Percentiles rank a stretch among this genome's conserved stretches.
Conservation (phyloP, 2,113 vertebrate genomes). For the Psephotus haematonotus region DNA sequence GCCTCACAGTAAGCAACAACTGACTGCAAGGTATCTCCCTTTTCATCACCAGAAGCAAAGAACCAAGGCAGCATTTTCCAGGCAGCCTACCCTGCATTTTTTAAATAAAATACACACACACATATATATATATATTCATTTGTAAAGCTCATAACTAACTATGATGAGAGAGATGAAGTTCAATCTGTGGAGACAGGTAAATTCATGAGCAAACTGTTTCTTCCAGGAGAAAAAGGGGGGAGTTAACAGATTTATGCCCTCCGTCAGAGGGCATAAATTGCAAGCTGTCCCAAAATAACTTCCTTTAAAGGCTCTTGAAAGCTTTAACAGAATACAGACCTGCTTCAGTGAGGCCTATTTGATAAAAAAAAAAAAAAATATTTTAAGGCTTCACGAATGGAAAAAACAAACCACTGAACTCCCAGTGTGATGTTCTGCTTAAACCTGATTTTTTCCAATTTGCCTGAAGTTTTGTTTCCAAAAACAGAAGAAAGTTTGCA, state of each 20-base stretch:
- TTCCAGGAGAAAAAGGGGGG: neutral
- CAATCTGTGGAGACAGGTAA: neutral
- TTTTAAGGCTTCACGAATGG: neutral
- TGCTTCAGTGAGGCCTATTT: neutral
- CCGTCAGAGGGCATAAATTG: neutral
- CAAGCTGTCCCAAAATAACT: neutral
- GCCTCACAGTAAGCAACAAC: neutral
- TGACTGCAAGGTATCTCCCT: neutral
- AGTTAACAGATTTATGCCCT: neutral
- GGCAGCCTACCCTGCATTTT: neutral
- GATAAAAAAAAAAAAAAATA: neutral
- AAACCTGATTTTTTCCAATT: neutral
- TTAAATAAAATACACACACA: neutral
- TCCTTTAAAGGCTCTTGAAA: neutral
- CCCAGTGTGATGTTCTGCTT: neutral
- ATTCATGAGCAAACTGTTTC: neutral
- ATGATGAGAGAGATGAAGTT: neutral
- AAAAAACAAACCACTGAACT: neutral
- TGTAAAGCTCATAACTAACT: neutral
- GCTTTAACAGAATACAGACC: neutral
- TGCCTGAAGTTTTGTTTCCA: neutral
- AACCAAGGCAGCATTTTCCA: neutral
- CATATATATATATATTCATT: neutral
- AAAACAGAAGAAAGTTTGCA: neutral
- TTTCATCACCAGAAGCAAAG: neutral